Conservation (phyloP, 30 jellyfish, hydroid and myxozoan genomes). For the Hydractinia echinata region DNA sequence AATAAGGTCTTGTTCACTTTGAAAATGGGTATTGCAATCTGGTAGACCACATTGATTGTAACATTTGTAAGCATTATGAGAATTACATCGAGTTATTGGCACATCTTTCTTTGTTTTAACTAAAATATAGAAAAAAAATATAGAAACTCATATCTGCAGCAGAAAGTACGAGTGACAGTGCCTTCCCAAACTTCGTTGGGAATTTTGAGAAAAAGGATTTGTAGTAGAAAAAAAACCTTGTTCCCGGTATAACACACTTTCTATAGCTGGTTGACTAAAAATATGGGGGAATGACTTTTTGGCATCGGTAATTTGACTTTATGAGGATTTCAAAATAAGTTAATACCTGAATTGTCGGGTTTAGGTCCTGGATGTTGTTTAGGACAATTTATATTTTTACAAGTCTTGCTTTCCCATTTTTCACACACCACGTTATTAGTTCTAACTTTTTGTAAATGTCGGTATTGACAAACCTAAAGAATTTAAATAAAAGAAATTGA, state of each 20-base stretch:
- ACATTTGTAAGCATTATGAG: constrained; percentile 45
- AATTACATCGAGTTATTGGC: constrained; percentile 33
- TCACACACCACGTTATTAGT: constrained; percentile 21
- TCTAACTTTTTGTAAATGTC: constrained; percentile 39
- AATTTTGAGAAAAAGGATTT: not conserved
- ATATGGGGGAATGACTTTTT: too few species aligned
- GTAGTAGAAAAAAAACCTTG: not conserved
- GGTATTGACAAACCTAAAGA: constrained; percentile 37
- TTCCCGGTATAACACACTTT: too few species aligned
- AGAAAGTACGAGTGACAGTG: not conserved
- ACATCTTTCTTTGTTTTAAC: constrained; percentile 9
- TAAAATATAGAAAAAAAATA: not conserved
- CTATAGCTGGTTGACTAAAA: too few species aligned
- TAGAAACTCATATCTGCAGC: not conserved
- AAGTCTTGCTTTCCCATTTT: constrained; percentile 41
- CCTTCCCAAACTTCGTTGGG: not conserved
- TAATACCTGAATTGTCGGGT: not conserved
- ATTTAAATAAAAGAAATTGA: not conserved
- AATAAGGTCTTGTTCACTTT: constrained; percentile 26
- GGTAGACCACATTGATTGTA: constrained; percentile 48
- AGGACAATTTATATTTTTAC: constrained; percentile 28
- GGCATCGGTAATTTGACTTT: too few species aligned
- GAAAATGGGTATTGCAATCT: constrained; percentile 37
- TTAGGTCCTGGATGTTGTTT: constrained; percentile 49
- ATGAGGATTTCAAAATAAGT: too few species aligned